Evolutionary conservation across 2,113 vertebrate genomes (phyloP).

Genomic region (Macaca fascicularis): T2T-MFA8v1.1 NC_088390.1:41847001-41847500

Average conservation of each 20-base stretch:
- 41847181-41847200: neutral
- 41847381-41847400: neutral
- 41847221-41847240: neutral
- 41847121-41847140: conserved; percentile 6
- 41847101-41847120: neutral
- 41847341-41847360: neutral
- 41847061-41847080: neutral
- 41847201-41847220: neutral
- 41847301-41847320: neutral
- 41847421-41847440: neutral
- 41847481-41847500: neutral
- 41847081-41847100: neutral
- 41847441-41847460: neutral
- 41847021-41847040: neutral
- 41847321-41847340: neutral
- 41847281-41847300: neutral
- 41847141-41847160: neutral
- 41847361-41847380: neutral
- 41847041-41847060: neutral
- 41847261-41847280: neutral
- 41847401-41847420: neutral
- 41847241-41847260: neutral
- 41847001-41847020: neutral
- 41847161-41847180: neutral
- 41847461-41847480: neutral